These are phyloP conservation scores for Rana temporaria DNA, from an alignment of 2,113 vertebrate genomes.

Conservation along the genomic window DNA sequence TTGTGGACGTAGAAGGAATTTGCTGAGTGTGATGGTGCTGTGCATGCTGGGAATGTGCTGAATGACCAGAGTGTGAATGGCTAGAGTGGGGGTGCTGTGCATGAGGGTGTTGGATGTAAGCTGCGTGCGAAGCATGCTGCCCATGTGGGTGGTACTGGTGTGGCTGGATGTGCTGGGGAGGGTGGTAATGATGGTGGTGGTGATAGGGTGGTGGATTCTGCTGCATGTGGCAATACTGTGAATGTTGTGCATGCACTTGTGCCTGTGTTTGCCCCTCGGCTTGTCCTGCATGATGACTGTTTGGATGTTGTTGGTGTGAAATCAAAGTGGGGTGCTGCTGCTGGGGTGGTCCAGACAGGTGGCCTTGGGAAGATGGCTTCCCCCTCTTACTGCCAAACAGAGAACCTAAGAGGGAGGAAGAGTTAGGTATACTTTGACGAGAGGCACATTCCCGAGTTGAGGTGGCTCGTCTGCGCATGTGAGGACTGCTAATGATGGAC, in stretches of 20 bases:
- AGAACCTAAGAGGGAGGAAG: constrained; percentile 92
- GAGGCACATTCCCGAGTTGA: constrained; percentile 92
- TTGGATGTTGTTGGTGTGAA: constrained; percentile 72
- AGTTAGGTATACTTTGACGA: constrained; percentile 89
- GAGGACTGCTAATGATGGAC: constrained; percentile 98
- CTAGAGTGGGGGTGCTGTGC: constrained; percentile 66
- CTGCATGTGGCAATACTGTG: constrained; percentile 85
- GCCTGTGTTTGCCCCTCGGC: constrained; percentile 74
- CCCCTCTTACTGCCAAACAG: constrained; percentile 88
- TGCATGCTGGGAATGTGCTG: constrained; percentile 72
- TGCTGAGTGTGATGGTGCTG: constrained; percentile 82
- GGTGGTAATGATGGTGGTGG: constrained; percentile 94
- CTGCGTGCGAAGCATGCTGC: constrained; percentile 71
- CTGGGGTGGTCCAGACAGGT: constrained; percentile 71
- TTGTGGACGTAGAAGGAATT: constrained; percentile 73
- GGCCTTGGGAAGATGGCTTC: constrained; percentile 82
- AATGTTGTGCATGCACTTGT: constrained; percentile 77
- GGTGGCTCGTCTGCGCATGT: constrained; percentile 87
- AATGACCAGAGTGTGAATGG: constrained; percentile 60
- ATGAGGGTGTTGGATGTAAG: constrained; percentile 69
- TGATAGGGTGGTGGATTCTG: constrained; percentile 94
- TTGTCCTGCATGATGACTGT: constrained; percentile 78
- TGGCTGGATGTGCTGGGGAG: constrained; percentile 83
- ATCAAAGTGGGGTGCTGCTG: constrained; percentile 78
- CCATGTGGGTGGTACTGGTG: constrained; percentile 79